Base-by-base conservation (phyloP, 2,797 vertebrate species). In the Bovichtus diacanthus region DNA sequence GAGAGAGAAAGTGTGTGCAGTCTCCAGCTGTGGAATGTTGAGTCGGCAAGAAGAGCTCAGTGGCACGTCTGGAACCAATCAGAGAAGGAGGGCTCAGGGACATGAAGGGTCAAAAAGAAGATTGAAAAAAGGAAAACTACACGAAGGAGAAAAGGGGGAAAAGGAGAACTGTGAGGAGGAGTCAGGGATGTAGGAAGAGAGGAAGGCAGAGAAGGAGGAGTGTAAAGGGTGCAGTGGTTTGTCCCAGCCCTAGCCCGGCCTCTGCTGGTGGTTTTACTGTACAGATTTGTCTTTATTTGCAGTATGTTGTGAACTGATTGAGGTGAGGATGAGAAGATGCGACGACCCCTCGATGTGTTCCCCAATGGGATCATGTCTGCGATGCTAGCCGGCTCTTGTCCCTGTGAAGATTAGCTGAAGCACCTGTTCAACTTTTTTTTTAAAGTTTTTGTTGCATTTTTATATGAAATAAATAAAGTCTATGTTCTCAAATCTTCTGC, bases 1-100 rank as follows among this genome's bases (percentile, higher is more conserved):
- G 68, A 1, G 41, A 6, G 41, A 2, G 41, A 6, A 88, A 70
- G 78, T 80, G 86, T 87, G 86, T 56, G 66, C 56, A 80, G 86
- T 89, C 88, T 94, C 92, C 91, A 93, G 93, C 91, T 94, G 93
- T 91, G 93, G 93, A 95, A 95, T 96, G 95, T 93, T 89, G 93
- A 95, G 93, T 95, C 93, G 88, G 93, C 92, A 92, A 94, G 93
- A 93, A 93, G 90, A 92, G 90, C 92, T 93, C 93, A 94, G 92
- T 92, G 90, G 92, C 89, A 93, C 78, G 92, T 93, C 94, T 95
- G 94, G 91, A 94, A 93, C 92, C 92, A 95, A 95, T 95, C 93
- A 93, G 90, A 80, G 77, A 60, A 88, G 86, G 78, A 87, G 90
- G 85, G 83, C 83, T 92, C 82, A 86, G 84, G 90, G 89, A 91